These are phyloP conservation scores for Geotrupes spiniger DNA, from an alignment of 2,888 invertebrate species.

Conservation along the genomic window DNA sequence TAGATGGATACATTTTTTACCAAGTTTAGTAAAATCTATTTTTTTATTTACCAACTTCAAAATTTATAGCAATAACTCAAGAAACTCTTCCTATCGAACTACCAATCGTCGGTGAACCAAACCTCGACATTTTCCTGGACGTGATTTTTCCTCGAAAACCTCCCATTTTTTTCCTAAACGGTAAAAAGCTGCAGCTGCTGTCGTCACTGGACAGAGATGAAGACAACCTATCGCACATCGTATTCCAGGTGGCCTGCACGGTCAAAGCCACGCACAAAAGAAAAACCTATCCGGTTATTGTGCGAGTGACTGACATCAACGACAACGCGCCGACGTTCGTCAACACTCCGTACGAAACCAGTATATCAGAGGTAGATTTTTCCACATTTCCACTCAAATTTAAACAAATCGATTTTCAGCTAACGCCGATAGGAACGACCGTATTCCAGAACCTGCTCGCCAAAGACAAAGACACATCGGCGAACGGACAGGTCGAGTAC, in stretches of 20 bases:
- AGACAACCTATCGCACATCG: constrained; percentile 82
- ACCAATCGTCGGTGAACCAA: constrained; percentile 81
- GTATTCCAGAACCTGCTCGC: constrained; percentile 80
- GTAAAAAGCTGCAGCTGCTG: constrained; percentile 75
- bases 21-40: too few species aligned
- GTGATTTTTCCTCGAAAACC: constrained; percentile 78
- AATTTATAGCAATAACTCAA: constrained; percentile 74
- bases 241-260: constrained; percentile 82
- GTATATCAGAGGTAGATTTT: constrained; percentile 76
- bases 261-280: constrained; percentile 76
- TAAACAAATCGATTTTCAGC: constrained; percentile 61
- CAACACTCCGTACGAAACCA: constrained; percentile 79
- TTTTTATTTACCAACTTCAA: too few species aligned
- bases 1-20: too few species aligned
- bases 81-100: constrained; percentile 75
- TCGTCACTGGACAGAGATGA: constrained; percentile 82
- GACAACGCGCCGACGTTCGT: constrained; percentile 85
- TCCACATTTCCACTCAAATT: background rate
- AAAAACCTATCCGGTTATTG: constrained; percentile 83
- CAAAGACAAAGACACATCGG: constrained; percentile 80
- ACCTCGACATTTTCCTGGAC: constrained; percentile 72
- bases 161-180: constrained; percentile 75
- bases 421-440: constrained; percentile 81
- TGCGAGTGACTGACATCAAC: constrained; percentile 86
- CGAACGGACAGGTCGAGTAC: constrained; percentile 86